Evolutionary conservation across 2,113 vertebrate species (phyloP).

Genomic region (Cheilinus undulatus): DNA sequence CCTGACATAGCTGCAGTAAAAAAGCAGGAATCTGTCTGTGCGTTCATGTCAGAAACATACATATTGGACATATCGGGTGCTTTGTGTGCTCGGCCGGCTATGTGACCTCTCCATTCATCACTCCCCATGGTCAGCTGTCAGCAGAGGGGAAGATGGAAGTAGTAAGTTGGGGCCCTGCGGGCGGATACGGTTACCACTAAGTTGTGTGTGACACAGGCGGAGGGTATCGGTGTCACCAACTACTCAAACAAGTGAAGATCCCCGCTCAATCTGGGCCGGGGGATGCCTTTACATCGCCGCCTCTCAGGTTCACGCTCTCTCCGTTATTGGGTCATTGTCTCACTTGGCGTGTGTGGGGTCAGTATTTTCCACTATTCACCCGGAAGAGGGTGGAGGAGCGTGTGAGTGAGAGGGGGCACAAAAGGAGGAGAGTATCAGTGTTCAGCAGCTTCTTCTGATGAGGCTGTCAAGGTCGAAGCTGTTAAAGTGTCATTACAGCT

Average conservation of each 20-base stretch:
- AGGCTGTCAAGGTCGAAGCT: conserved; percentile 9
- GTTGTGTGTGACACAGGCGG: conserved; percentile 70
- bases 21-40: neutral
- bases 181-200: conserved; percentile 70
- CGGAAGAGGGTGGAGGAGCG: neutral
- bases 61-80: conserved; percentile 42
- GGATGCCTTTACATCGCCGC: conserved; percentile 61
- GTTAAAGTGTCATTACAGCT: neutral
- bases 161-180: conserved; percentile 66
- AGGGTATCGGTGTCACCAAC: conserved; percentile 70
- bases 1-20: neutral
- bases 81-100: conserved; percentile 39
- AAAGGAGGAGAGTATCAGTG: conserved; percentile 32
- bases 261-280: conserved; percentile 57
- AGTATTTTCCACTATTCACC: conserved; percentile 60
- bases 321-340: conserved; percentile 67
- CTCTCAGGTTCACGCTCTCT: conserved; percentile 67
- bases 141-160: conserved; percentile 65
- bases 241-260: conserved; percentile 68
- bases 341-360: conserved; percentile 52
- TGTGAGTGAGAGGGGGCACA: conserved; percentile 12
- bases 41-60: conserved; percentile 22
- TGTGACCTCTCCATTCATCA: conserved; percentile 74
- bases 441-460: conserved; percentile 39
- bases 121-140: conserved; percentile 75